These are phyloP conservation scores for Vollenhovia emeryi DNA, from an alignment of 1,140 invertebrate genomes.

Conservation along the genomic window DNA sequence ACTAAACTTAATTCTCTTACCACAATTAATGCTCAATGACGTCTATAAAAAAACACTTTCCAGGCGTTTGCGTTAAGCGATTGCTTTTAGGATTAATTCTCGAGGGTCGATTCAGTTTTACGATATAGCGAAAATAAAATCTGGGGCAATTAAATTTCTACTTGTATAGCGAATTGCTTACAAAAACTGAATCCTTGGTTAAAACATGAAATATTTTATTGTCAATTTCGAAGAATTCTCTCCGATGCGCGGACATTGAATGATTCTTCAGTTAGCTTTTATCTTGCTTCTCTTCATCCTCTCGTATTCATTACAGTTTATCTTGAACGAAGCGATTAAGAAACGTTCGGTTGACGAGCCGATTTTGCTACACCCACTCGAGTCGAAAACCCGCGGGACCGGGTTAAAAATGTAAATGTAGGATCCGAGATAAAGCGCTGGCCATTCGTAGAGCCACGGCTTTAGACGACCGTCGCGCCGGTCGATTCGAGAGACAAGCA, in stretches of 20 bases:
- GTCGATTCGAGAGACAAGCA: not conserved
- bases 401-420: conserved; percentile 9
- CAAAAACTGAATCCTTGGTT: not conserved
- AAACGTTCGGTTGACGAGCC: not conserved
- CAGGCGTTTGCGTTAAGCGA: not conserved
- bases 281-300: conserved; percentile 5
- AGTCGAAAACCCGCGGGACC: not conserved
- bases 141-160: not conserved
- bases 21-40: not conserved
- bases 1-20: conserved; percentile 44
- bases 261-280: not conserved
- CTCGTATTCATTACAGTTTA: not conserved
- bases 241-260: not conserved
- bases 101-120: not conserved
- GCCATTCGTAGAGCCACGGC: not conserved
- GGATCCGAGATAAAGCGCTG: not conserved
- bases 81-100: not conserved
- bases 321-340: conserved; percentile 9
- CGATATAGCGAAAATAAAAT: not conserved
- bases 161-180: not conserved
- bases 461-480: not conserved
- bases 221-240: not conserved
- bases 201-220: too few relatives aligned
- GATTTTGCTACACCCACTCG: not conserved
- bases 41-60: conserved; percentile 10